A percentile compares a stretch with the other conserved stretches of the same genome.
Conservation (phyloP, 2,113 vertebrate species). For the Redunca redunca region DNA sequence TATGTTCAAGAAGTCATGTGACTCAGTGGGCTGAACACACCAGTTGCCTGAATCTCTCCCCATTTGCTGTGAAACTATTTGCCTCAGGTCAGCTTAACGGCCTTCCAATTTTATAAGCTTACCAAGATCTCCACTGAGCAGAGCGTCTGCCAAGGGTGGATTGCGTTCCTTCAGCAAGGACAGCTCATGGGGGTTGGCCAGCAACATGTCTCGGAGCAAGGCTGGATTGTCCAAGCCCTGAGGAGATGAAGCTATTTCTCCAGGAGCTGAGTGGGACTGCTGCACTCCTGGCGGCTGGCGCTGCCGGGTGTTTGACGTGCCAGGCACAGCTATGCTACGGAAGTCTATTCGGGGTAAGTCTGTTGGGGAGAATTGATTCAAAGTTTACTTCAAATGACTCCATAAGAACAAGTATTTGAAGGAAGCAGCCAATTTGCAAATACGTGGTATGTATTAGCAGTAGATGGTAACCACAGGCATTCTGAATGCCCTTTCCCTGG, state of each 20-base stretch:
- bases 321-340: constrained; percentile 94
- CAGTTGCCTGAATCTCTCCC: background rate
- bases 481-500: background rate
- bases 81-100: background rate
- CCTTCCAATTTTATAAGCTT: constrained; percentile 22
- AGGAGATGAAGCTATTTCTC: constrained; percentile 77
- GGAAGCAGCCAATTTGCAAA: background rate
- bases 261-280: constrained; percentile 69
- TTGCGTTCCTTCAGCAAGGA: constrained; percentile 98
- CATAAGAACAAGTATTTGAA: background rate
- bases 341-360: constrained; percentile 97
- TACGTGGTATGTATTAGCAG: background rate
- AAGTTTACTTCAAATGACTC: constrained; percentile 33
- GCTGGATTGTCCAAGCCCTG: constrained; percentile 94
- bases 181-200: constrained; percentile 96
- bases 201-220: constrained; percentile 94
- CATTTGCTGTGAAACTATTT: background rate
- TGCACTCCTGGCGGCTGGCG: constrained; percentile 52
- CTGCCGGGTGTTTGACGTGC: constrained; percentile 82
- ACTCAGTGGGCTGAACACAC: background rate
- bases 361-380: constrained; percentile 59
- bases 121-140: constrained; percentile 98
- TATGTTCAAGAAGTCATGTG: background rate
- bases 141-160: constrained; percentile 93
- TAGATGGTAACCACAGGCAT: background rate